phyloP scores from a whole-genome alignment of 53 echinoderm and acorn worm genomes.

The Henricia sp. region DNA sequence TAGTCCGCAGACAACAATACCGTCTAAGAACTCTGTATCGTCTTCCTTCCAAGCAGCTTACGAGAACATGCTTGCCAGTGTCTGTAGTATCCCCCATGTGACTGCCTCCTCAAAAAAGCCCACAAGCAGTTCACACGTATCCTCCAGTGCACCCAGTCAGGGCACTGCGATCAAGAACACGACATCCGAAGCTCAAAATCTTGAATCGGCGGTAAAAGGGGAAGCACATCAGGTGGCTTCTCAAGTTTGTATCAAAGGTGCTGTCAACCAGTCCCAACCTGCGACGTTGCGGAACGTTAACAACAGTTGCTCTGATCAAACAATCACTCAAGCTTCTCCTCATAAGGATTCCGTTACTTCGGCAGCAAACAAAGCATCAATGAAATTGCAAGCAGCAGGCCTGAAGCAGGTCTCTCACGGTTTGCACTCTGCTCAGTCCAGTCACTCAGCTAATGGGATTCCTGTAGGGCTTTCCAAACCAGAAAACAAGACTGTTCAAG shows the following conservation, averaged over 20 bases:
- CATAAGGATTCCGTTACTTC: neutral
- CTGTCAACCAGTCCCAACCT: neutral
- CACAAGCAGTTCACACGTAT: neutral
- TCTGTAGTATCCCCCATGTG: constrained; percentile 56
- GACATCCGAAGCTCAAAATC: neutral
- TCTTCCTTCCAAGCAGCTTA: constrained; percentile 71
- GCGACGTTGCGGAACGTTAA: constrained; percentile 10
- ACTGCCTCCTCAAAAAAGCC: constrained; percentile 47
- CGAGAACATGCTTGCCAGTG: constrained; percentile 66
- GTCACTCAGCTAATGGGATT: neutral
- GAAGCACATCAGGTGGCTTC: neutral
- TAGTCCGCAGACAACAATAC: neutral
- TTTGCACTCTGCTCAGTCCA: neutral
- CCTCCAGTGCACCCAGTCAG: neutral
- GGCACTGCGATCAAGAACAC: neutral
- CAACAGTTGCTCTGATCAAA: constrained; percentile 26
- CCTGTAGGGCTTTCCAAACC: neutral
- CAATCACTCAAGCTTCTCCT: neutral
- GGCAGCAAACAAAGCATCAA: neutral
- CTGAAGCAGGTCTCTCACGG: neutral
- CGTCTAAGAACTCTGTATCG: constrained; percentile 36
- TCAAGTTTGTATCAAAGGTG: neutral
- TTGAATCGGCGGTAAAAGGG: neutral
- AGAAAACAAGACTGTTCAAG: constrained; percentile 38
- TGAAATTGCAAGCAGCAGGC: neutral